phyloP scores from a whole-genome alignment of 2,113 vertebrate species.

The Rynchops niger region DNA sequence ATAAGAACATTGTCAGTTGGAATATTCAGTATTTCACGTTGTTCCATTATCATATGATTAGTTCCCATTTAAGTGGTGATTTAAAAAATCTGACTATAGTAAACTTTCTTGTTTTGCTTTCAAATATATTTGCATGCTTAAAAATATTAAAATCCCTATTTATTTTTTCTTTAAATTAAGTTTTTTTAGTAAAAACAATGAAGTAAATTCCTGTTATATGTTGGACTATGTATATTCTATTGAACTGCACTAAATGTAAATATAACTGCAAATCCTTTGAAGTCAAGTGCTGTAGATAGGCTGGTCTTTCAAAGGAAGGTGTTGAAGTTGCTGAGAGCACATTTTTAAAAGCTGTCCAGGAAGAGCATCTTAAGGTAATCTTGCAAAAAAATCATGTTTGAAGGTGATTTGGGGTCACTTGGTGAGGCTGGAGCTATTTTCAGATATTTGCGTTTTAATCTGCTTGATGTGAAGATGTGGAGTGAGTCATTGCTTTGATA shows the following conservation, averaged over 20 bases:
- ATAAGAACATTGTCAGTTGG: not conserved
- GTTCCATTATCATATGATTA: not conserved
- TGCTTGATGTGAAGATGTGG: not conserved
- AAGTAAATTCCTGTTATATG: not conserved
- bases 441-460: constrained; percentile 14
- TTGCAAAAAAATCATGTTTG: not conserved
- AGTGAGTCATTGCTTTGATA: not conserved
- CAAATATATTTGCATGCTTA: not conserved
- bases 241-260: not conserved
- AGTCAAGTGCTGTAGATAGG: not conserved
- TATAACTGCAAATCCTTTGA: not conserved
- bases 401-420: not conserved
- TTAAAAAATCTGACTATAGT: not conserved
- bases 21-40: not conserved
- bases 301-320: not conserved
- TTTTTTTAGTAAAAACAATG: not conserved
- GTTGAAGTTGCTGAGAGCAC: not conserved
- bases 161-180: not conserved
- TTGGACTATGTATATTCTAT: not conserved
- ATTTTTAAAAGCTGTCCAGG: not conserved
- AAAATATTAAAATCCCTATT: not conserved
- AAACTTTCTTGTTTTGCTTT: not conserved
- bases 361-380: not conserved
- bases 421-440: not conserved
- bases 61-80: not conserved